phyloP scores from a whole-genome alignment of 2,888 invertebrate species.

The Callyntrura guangdongensis region DNA sequence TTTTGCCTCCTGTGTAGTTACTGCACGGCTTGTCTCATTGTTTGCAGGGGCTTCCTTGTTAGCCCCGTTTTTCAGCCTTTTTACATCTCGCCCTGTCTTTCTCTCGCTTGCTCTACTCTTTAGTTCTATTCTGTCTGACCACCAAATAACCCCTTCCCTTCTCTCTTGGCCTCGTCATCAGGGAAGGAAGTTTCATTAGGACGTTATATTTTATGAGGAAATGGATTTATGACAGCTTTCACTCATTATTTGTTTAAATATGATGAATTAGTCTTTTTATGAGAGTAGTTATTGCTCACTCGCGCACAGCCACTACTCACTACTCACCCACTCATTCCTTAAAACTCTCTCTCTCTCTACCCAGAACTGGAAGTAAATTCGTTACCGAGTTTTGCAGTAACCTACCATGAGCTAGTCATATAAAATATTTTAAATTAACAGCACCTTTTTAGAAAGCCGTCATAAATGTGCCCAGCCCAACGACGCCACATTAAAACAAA shows the following conservation, averaged over 20 bases:
- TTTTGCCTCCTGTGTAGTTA: not conserved
- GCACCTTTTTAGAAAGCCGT: not conserved
- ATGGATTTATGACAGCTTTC: constrained; percentile 80
- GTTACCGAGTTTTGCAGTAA: no score
- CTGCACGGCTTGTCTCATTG: constrained; percentile 39
- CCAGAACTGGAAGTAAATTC: not conserved
- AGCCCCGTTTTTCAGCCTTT: not conserved
- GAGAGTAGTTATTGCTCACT: constrained; percentile 19
- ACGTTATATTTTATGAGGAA: constrained; percentile 75
- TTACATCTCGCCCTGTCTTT: constrained; percentile 39
- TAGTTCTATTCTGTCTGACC: not conserved
- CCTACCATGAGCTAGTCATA: no score
- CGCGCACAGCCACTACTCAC: not conserved
- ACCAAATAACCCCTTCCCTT: constrained; percentile 8
- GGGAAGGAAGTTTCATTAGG: constrained; percentile 76
- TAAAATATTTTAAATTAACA: no score
- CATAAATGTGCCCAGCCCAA: not conserved
- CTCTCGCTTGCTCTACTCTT: not conserved
- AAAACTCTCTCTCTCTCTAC: not conserved
- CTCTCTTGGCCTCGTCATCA: constrained; percentile 11
- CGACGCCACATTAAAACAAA: not conserved
- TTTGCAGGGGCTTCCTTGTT: constrained; percentile 39
- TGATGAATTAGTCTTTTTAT: constrained; percentile 77
- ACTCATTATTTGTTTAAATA: constrained; percentile 79
- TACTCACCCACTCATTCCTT: not conserved